A percentile compares a stretch with the other conserved stretches of the same genome.
Evolutionary conservation across 1,140 invertebrate genomes (phyloP).

Genomic region (Schlechtendalia chinensis): DNA sequence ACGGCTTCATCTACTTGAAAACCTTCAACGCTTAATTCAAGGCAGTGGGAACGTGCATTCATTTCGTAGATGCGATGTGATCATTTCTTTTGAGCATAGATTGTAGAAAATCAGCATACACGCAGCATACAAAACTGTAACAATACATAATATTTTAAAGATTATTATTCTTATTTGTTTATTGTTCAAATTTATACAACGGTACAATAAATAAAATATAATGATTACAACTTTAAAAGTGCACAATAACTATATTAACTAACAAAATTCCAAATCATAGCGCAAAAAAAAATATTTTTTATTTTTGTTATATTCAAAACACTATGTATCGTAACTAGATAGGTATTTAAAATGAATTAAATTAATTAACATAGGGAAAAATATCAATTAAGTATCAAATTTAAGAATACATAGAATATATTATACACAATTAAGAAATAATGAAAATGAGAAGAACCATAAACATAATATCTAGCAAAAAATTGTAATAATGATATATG

Average conservation of each 20-base stretch:
- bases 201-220: not conserved
- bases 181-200: not conserved
- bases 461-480: no score
- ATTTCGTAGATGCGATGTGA: slow-evolving; percentile 58
- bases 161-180: slow-evolving; percentile 8
- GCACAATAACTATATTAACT: no score
- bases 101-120: slow-evolving; percentile 31
- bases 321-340: no score
- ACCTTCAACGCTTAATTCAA: slow-evolving; percentile 83
- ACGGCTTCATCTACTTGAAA: slow-evolving; percentile 93
- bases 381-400: not conserved
- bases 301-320: no score
- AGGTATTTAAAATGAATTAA: not conserved
- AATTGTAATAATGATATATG: no score
- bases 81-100: slow-evolving; percentile 43
- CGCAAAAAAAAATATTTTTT: no score
- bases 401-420: not conserved
- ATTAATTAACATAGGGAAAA: not conserved
- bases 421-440: no score
- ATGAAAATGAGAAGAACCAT: no score
- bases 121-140: slow-evolving; percentile 38
- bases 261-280: no score
- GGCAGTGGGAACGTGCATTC: slow-evolving; percentile 85
- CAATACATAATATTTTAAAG: slow-evolving; percentile 18
- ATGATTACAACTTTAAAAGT: not conserved